These are phyloP conservation scores for Diorhabda elongata DNA, from an alignment of 1,140 invertebrate genomes.

Conservation along the genomic window DNA sequence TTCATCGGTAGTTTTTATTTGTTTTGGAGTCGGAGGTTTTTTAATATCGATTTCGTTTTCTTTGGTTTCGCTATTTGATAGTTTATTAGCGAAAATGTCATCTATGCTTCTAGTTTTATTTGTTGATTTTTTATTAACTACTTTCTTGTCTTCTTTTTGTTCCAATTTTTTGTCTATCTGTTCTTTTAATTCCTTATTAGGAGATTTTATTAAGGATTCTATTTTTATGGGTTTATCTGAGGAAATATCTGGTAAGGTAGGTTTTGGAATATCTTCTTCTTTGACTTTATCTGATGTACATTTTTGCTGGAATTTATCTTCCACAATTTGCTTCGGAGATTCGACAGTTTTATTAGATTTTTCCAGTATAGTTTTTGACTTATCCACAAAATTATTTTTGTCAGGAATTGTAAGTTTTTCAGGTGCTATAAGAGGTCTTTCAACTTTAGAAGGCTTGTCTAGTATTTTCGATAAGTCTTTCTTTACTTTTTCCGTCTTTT, in stretches of 20 bases:
- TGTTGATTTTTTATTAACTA: conserved; percentile 27
- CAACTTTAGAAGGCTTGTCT: conserved; percentile 19
- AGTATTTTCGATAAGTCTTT: conserved; percentile 13
- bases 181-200: conserved; percentile 27
- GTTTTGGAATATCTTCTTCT: conserved; percentile 3
- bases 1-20: conserved; percentile 26
- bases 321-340: background rate
- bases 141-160: conserved; percentile 21
- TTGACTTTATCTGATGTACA: background rate
- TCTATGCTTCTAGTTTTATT: conserved; percentile 32
- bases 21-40: conserved; percentile 13
- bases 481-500: conserved; percentile 18
- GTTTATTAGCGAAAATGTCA: conserved; percentile 35
- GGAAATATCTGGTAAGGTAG: background rate
- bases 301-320: background rate
- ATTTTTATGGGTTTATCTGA: conserved; percentile 22
- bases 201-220: conserved; percentile 23
- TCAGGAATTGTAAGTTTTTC: conserved; percentile 17
- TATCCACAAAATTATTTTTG: conserved; percentile 17
- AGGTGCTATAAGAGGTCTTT: conserved; percentile 22
- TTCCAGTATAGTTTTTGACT: conserved; percentile 14
- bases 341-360: background rate
- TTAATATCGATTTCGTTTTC: conserved; percentile 28
- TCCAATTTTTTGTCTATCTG: conserved; percentile 23
- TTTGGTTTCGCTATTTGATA: conserved; percentile 26